Conservation (phyloP, 1,140 invertebrate genomes). For the Brachionus plicatilis region DNA sequence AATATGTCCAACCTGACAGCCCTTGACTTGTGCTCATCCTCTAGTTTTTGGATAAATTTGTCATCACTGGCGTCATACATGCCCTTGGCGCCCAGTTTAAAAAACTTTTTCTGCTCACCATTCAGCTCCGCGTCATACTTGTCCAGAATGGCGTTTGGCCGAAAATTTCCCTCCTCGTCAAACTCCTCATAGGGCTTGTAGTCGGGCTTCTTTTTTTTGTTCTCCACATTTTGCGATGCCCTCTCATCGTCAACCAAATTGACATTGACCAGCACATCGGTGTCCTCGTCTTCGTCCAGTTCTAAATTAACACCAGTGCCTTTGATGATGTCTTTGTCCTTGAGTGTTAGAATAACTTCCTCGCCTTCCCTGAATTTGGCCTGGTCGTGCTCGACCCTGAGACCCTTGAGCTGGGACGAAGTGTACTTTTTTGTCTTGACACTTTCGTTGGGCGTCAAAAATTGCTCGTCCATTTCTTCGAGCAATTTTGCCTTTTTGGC, state of each 20-base stretch:
- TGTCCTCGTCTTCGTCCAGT: constrained; percentile 69
- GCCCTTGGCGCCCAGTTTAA: constrained; percentile 66
- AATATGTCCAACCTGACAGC: constrained; percentile 44
- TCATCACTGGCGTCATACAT: constrained; percentile 51
- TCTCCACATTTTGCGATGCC: constrained; percentile 78
- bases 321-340: constrained; percentile 68
- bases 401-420: constrained; percentile 66
- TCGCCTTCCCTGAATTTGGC: constrained; percentile 73
- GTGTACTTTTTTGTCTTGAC: constrained; percentile 47
- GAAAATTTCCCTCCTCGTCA: constrained; percentile 54
- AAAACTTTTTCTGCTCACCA: constrained; percentile 69
- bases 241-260: constrained; percentile 88
- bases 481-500: constrained; percentile 80
- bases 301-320: constrained; percentile 54
- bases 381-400: constrained; percentile 79
- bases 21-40: constrained; percentile 51
- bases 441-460: not conserved
- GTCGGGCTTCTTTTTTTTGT: constrained; percentile 70
- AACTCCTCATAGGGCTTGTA: constrained; percentile 81
- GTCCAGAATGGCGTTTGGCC: constrained; percentile 53
- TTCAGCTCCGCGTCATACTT: constrained; percentile 76
- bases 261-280: constrained; percentile 87
- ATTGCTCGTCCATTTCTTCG: constrained; percentile 76
- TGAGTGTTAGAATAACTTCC: constrained; percentile 80
- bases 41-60: constrained; percentile 52